Percentiles rank a stretch among this genome's conserved stretches.
phyloP scores from a whole-genome alignment of 2,113 vertebrate genomes.

The Motacilla tschutschensis region DNA sequence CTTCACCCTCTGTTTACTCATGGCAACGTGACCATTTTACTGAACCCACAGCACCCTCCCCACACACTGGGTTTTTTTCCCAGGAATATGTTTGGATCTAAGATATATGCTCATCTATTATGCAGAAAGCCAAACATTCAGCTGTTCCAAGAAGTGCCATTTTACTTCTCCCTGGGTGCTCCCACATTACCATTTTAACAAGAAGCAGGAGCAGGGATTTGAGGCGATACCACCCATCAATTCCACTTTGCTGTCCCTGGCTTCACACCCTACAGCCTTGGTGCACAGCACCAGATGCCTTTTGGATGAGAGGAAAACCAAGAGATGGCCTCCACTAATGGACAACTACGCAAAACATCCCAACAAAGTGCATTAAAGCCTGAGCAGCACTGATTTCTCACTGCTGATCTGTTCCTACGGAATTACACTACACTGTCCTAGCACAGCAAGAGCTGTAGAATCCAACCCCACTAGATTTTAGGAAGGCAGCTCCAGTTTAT shows the following conservation, averaged over 20 bases:
- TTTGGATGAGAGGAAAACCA: not conserved
- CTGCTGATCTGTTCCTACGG: not conserved
- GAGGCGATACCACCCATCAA: not conserved
- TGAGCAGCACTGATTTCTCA: not conserved
- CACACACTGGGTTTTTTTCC: accelerated
- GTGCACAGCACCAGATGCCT: not conserved
- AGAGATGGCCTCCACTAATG: not conserved
- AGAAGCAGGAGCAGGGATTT: not conserved
- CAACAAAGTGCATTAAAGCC: not conserved
- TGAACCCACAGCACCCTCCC: accelerated
- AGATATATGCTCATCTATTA: not conserved
- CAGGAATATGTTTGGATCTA: not conserved
- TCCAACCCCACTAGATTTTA: not conserved
- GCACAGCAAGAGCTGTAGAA: not conserved
- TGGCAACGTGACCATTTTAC: accelerated
- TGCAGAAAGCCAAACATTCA: not conserved
- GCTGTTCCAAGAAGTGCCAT: not conserved
- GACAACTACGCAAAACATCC: not conserved
- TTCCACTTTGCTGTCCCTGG: not conserved
- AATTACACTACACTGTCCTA: accelerated
- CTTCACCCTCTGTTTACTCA: not conserved
- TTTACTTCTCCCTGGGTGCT: slow-evolving; percentile 2
- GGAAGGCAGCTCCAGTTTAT: not conserved
- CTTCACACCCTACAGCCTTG: not conserved
- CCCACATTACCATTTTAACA: not conserved